Conservation (phyloP, 92 coral and sea anemone species). For the Paramuricea clavata region DNA sequence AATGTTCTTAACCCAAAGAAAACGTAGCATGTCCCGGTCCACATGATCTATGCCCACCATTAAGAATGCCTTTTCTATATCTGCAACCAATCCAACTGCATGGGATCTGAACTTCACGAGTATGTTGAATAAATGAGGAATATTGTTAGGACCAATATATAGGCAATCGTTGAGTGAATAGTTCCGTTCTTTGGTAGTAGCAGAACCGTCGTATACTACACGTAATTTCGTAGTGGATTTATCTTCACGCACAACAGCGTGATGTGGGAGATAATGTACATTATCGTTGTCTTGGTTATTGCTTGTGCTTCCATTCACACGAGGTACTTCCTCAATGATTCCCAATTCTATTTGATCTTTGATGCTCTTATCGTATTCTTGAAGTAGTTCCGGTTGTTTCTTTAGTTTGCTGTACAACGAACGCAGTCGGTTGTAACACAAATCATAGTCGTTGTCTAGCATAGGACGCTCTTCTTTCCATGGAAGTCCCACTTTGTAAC, state of each 20-base stretch:
- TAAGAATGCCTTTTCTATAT: conserved; percentile 51
- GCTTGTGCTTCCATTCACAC: no score
- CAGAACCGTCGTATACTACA: conserved; percentile 43
- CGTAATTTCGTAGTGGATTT: conserved; percentile 40
- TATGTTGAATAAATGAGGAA: conserved; percentile 48
- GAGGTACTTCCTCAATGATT: conserved; percentile 64
- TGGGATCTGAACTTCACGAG: conserved; percentile 46
- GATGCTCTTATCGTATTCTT: conserved; percentile 68
- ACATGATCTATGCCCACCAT: conserved; percentile 57
- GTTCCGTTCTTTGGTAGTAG: background rate
- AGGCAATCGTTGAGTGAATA: conserved; percentile 37
- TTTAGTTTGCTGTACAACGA: conserved; percentile 63
- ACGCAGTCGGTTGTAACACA: conserved; percentile 64
- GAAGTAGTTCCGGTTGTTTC: conserved; percentile 60
- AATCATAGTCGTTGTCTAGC: conserved; percentile 51
- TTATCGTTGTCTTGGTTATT: conserved; percentile 28
- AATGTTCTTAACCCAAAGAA: no score
- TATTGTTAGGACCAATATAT: conserved; percentile 51
- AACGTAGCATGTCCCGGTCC: no score
- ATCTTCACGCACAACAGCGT: conserved; percentile 51
- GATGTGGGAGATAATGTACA: conserved; percentile 53
- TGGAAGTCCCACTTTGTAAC: conserved; percentile 74
- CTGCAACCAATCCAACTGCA: conserved; percentile 39
- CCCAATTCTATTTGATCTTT: conserved; percentile 70
- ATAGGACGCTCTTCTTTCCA: conserved; percentile 32